Conservation (phyloP, 92 coral and sea anemone species). For the Porites rus region DNA sequence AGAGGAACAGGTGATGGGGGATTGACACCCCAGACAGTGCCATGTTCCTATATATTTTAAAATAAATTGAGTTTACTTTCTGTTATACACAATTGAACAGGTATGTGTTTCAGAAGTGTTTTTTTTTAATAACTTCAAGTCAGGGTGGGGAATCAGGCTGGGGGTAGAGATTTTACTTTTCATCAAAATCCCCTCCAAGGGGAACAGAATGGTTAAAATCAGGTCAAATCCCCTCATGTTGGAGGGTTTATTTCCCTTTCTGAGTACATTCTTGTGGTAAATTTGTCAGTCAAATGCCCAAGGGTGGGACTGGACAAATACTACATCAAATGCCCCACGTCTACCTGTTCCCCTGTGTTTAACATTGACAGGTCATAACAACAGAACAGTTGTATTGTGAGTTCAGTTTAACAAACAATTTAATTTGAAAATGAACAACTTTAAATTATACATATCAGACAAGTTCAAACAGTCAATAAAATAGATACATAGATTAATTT, state of each 20-base stretch:
- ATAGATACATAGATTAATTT: background rate
- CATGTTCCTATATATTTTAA: slow-evolving; percentile 5
- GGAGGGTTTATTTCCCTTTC: background rate
- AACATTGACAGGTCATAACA: background rate
- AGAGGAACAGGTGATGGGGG: slow-evolving; percentile 3
- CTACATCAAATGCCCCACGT: background rate
- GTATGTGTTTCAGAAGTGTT: slow-evolving; percentile 9
- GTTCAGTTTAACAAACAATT: background rate
- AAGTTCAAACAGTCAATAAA: background rate
- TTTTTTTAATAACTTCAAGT: background rate
- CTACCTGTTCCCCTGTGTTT: background rate
- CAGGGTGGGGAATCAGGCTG: background rate
- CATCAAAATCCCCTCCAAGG: slow-evolving; percentile 2
- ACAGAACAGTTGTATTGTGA: background rate
- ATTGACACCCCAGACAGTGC: background rate
- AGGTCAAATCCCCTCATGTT: background rate
- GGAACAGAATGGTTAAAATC: background rate
- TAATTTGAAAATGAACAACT: background rate
- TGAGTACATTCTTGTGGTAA: background rate
- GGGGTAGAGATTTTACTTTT: background rate
- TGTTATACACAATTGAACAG: slow-evolving; percentile 9
- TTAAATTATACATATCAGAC: background rate
- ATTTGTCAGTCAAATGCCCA: background rate
- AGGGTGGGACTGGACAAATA: slow-evolving; percentile 5
- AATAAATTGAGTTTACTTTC: slow-evolving; percentile 8